Base-by-base conservation (phyloP, 2,888 invertebrate species). In the Fabriciana adippe region DNA sequence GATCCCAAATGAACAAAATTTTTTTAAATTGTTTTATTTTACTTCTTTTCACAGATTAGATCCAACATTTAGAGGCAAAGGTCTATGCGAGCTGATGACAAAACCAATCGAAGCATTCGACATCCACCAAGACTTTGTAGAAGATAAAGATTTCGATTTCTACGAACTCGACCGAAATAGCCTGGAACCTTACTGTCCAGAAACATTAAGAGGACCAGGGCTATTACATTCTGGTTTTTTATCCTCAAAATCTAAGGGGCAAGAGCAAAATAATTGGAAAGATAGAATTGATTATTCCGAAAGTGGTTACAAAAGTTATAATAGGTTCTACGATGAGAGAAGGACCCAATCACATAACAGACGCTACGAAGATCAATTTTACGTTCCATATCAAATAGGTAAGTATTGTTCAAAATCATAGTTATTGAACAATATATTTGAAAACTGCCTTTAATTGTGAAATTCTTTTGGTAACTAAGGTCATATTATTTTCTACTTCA, bases 81-180 rank as follows among this genome's bases (percentile, higher is more conserved):
- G 96, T 13, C 94, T 95, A 31, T 97, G 97, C 79, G 97, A 97
- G 84, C 87, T 97, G 65, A 94, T 96, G 74, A 95, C 96, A 14
- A 92, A 95, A 59, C 96, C 97, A 0, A 93, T 96, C 57, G 92
- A 94, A 73, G 94, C 94, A 45, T 94, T 97, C 82, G 95, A 97
- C 79, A 80, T 95, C 0, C 83, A 89, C 14, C 87, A 94, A 70
- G 93, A 93, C 77, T 94, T 95, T 73, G 92, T 93, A 0, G 94
- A 95, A 11, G 96, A 96, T 77, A 93, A 94, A 41, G 95, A 96
- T 74, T 97, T 95, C 77, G 97, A 97, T 79, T 97, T 96, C 80
- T 97, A 96, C 80, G 96, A 96, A 76, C 90, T 95, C 47, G 96
- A 97, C 87, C 91, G 96, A 31, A 96, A 96, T 79, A 96, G 95